Base-by-base conservation (phyloP, 2,797 vertebrate species). In the Pithecia hirsuta region DNA sequence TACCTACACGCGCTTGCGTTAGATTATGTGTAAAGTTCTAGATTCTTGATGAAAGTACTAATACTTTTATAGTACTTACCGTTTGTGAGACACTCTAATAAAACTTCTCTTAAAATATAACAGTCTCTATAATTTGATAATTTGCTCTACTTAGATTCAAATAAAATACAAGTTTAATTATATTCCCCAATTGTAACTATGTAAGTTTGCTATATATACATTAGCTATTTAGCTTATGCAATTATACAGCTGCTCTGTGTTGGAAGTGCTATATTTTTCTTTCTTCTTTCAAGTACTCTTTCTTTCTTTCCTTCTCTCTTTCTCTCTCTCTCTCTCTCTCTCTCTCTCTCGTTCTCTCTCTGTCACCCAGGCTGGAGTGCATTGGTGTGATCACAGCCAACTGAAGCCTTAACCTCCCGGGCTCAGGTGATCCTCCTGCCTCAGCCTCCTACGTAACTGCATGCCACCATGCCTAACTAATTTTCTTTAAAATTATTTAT, bases 71-170 rank as follows among this genome's bases (percentile, higher is more conserved):
- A 95, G 30, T 33, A 90, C 5, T 97, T 85, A 95, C 24, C 86
- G 41, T 81, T 61, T 91, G 10, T 30, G 61, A 90, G 1, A 13
- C 20, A 80, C 1, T 79, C 74, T 87, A 89, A 19, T 89, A 96
- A 96, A 95, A 94, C 44, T 52, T 78, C 19, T 96, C 50, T 94
- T 92, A 94, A 94, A 93, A 96, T 83, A 87, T 33, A 91, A 24
- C 10, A 70, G 9, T 72, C 20, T 81, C 39, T 12, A 17, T 70
- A 93, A 83, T 20, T 85, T 59, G 41, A 61, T 39, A 76, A 79
- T 46, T 72, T 85, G 46, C n/a, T 67, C 0, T 57, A 41, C 13
- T 48, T 88, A 2, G 11, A 78, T 57, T 91, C 59, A 75, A 91
- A 96, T 41, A 59, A 92, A 84, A 78, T 36, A 12, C 5, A 90